phyloP scores from a whole-genome alignment of 2,797 vertebrate genomes.

The Petrocephalus schoutedeni region DNA sequence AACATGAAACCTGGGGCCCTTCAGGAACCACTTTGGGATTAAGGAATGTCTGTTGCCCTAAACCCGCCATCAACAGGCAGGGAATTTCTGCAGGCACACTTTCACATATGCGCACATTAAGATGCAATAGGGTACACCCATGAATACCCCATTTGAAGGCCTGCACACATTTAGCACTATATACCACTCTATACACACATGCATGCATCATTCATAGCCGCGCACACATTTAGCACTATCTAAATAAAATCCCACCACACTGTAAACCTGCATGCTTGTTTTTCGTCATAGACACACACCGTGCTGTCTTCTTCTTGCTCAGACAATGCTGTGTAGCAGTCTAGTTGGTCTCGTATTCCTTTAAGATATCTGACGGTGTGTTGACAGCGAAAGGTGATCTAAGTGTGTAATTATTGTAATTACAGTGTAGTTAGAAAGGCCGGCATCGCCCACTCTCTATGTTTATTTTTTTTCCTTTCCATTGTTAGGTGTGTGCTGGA shows the following conservation, averaged over 20 bases:
- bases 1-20: background rate
- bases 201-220: background rate
- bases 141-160: background rate
- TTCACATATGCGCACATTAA: background rate
- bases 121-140: background rate
- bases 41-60: background rate
- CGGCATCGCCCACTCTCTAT: background rate
- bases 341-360: background rate
- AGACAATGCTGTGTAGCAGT: background rate
- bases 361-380: background rate
- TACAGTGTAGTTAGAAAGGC: background rate
- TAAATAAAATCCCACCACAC: background rate
- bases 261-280: background rate
- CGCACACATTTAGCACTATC: background rate
- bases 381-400: background rate
- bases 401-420: constrained; percentile 15
- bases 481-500: background rate
- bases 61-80: background rate
- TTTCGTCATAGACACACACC: background rate
- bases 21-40: background rate
- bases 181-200: background rate
- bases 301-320: background rate
- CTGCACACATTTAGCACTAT: background rate
- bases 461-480: background rate
- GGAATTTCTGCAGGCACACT: constrained; percentile 11